These are phyloP conservation scores for Tachyglossus aculeatus DNA, from an alignment of 2,797 vertebrate species.

Conservation along the genomic window DNA sequence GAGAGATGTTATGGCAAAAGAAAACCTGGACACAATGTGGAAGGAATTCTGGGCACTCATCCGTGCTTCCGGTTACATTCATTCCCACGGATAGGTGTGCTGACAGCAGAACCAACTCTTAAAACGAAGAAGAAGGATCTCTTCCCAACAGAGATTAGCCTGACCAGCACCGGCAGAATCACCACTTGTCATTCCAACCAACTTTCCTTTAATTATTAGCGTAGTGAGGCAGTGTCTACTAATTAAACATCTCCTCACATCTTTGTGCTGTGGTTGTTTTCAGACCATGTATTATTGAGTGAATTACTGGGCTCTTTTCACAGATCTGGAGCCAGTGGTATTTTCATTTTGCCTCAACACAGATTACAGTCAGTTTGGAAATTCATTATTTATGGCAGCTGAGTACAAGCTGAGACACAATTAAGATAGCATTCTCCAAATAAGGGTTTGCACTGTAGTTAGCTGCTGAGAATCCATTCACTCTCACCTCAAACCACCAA, in stretches of 20 bases:
- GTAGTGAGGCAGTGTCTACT: not conserved
- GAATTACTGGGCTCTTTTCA: not conserved
- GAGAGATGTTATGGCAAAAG: too few relatives aligned
- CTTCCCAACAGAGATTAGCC: too few relatives aligned
- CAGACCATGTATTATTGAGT: not conserved
- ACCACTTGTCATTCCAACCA: not conserved
- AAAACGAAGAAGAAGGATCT: too few relatives aligned
- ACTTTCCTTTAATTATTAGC: not conserved
- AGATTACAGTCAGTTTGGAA: conserved; percentile 20
- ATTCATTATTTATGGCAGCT: conserved; percentile 45
- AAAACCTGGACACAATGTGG: too few relatives aligned
- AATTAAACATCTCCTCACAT: not conserved
- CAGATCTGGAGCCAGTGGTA: not conserved
- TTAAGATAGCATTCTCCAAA: conserved; percentile 22
- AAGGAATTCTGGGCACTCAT: too few relatives aligned
- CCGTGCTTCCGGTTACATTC: too few relatives aligned
- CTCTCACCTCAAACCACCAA: not conserved
- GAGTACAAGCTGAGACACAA: conserved; percentile 19
- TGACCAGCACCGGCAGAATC: rapidly evolving
- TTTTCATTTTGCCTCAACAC: not conserved
- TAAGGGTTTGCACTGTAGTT: conserved; percentile 21
- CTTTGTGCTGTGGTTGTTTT: not conserved
- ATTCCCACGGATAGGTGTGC: too few relatives aligned
- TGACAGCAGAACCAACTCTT: too few relatives aligned
- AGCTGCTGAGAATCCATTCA: conserved; percentile 35